Evolutionary conservation across 2,113 vertebrate species (phyloP).

Genomic region (Gambusia holbrooki): DNA sequence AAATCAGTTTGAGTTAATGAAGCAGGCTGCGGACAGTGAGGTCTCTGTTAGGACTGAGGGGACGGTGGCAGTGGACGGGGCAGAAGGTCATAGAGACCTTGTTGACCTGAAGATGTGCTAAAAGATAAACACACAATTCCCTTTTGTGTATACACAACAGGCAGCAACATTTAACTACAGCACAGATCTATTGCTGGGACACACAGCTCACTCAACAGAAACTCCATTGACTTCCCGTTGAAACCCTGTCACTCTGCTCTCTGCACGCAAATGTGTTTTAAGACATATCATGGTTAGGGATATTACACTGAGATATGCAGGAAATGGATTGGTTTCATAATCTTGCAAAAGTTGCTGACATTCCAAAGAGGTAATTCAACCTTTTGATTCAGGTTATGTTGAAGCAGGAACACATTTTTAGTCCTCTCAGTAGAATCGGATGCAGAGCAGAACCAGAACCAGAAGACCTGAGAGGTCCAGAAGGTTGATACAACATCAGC

Average conservation of each 20-base stretch:
- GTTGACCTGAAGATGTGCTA: constrained; percentile 62
- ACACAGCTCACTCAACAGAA: background rate
- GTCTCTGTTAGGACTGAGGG: constrained; percentile 36
- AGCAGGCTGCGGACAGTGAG: constrained; percentile 21
- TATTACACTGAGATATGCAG: too few relatives aligned
- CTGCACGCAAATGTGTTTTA: background rate
- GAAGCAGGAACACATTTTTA: too few relatives aligned
- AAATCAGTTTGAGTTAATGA: constrained; percentile 17
- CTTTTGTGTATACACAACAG: constrained; percentile 53
- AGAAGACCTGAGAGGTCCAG: too few relatives aligned
- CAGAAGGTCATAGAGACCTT: constrained; percentile 64
- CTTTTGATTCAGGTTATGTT: too few relatives aligned
- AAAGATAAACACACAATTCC: constrained; percentile 49
- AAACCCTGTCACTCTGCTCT: too few relatives aligned
- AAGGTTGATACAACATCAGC: too few relatives aligned
- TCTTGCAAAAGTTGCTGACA: too few relatives aligned
- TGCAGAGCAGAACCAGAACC: too few relatives aligned
- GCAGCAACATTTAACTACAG: constrained; percentile 11
- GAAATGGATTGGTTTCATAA: too few relatives aligned
- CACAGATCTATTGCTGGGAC: constrained; percentile 17
- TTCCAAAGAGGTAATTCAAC: too few relatives aligned
- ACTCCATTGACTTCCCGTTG: too few relatives aligned
- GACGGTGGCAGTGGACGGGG: constrained; percentile 2
- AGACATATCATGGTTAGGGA: background rate
- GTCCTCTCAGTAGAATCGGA: too few relatives aligned